These are phyloP conservation scores for Myotis lucifugus DNA, from an alignment of 2,113 vertebrate species.

Conservation along the genomic window DNA sequence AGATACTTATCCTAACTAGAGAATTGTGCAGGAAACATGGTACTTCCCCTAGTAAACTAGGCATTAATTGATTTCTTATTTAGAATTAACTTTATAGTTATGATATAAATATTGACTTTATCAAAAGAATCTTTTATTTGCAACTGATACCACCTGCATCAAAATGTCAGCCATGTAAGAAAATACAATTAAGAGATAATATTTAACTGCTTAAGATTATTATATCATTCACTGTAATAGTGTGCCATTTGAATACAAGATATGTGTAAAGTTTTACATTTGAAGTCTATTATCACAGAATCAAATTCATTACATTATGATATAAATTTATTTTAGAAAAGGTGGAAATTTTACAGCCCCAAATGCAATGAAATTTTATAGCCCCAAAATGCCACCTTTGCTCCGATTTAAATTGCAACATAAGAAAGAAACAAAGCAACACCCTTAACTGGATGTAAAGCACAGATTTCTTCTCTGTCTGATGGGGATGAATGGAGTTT, in stretches of 20 bases:
- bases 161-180: neutral
- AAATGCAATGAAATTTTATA: neutral
- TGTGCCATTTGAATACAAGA: neutral
- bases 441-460: neutral
- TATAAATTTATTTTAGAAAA: neutral
- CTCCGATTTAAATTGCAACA: constrained; percentile 32
- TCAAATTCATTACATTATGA: neutral
- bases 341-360: neutral
- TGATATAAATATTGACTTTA: neutral
- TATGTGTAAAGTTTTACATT: neutral
- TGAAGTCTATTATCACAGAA: neutral
- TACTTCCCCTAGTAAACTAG: neutral
- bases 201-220: neutral
- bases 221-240: neutral
- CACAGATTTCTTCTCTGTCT: constrained; percentile 27
- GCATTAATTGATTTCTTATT: neutral
- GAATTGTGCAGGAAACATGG: neutral
- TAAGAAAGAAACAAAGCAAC: constrained; percentile 22
- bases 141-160: neutral
- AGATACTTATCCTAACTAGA: neutral
- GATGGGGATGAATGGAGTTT: constrained; percentile 51
- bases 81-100: neutral
- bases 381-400: neutral
- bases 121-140: neutral
- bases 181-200: neutral